Conservation (phyloP, 2,888 invertebrate genomes). For the Patella ulyssiponensis region DNA sequence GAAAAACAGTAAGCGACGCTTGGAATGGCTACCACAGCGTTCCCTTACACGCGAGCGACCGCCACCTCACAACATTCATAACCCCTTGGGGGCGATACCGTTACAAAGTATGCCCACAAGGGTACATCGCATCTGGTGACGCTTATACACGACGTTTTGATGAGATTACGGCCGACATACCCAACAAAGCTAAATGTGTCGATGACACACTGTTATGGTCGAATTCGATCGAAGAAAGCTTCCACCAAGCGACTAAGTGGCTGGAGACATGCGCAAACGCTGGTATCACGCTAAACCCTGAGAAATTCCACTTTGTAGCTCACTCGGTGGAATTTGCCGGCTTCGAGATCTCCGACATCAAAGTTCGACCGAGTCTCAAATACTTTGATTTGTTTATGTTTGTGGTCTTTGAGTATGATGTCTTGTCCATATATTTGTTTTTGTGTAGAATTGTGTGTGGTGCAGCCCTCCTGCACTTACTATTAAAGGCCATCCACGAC, state of each 20-base stretch:
- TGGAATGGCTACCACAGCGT: too few relatives aligned
- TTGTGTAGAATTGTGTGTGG: too few relatives aligned
- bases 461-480: too few relatives aligned
- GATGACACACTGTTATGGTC: constrained; percentile 33
- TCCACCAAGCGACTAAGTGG: constrained; percentile 11
- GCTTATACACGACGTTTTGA: constrained; percentile 33
- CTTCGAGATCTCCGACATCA: constrained; percentile 29
- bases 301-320: background rate
- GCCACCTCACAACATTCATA: constrained; percentile 45
- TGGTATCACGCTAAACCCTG: constrained; percentile 12
- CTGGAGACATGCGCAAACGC: constrained; percentile 7
- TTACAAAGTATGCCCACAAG: constrained; percentile 45
- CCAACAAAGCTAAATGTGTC: constrained; percentile 16
- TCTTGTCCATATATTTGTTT: too few relatives aligned
- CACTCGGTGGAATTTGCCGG: too few relatives aligned
- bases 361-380: constrained; percentile 38
- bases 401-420: too few relatives aligned
- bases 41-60: too few relatives aligned
- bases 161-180: constrained; percentile 47
- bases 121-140: constrained; percentile 40
- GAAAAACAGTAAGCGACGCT: too few relatives aligned
- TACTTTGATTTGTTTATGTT: too few relatives aligned
- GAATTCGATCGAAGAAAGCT: constrained; percentile 26
- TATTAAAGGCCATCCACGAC: constrained; percentile 40
- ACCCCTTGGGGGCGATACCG: constrained; percentile 49